These are phyloP conservation scores for Leptoclinus maculatus DNA, from an alignment of 2,797 vertebrate genomes.

Conservation along the genomic window DNA sequence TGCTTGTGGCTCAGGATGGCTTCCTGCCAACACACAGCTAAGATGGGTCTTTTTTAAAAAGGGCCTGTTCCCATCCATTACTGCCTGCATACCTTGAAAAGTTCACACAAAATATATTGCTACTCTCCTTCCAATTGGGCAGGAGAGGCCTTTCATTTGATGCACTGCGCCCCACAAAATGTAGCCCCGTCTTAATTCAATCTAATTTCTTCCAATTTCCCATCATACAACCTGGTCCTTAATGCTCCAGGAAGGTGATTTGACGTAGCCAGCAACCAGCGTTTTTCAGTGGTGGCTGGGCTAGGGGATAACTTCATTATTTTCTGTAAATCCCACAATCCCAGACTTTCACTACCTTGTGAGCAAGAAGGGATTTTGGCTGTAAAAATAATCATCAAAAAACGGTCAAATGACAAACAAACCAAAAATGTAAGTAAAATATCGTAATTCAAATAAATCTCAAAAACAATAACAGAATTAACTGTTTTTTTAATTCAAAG, in stretches of 20 bases:
- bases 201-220: constrained; percentile 44
- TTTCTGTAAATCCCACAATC: constrained; percentile 28
- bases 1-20: constrained; percentile 65
- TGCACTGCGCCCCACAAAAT: constrained; percentile 32
- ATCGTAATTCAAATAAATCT: too few species aligned
- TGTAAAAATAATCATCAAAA: background rate
- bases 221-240: constrained; percentile 16
- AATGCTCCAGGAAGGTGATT: constrained; percentile 28
- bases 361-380: constrained; percentile 15
- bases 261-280: constrained; percentile 2
- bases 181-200: constrained; percentile 31
- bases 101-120: constrained; percentile 67
- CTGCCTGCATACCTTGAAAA: constrained; percentile 64
- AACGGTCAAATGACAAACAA: too few species aligned
- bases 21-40: constrained; percentile 62
- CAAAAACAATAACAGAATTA: too few species aligned
- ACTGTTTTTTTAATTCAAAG: too few species aligned
- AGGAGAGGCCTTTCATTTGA: constrained; percentile 53
- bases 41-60: constrained; percentile 59
- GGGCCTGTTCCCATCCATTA: constrained; percentile 65
- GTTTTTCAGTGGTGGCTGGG: constrained; percentile 23
- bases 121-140: constrained; percentile 35
- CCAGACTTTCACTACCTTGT: constrained; percentile 7
- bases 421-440: too few species aligned
- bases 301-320: constrained; percentile 13